Evolutionary conservation across 2,888 invertebrate species (phyloP).

Genomic region (Margaritifera margaritifera): DNA sequence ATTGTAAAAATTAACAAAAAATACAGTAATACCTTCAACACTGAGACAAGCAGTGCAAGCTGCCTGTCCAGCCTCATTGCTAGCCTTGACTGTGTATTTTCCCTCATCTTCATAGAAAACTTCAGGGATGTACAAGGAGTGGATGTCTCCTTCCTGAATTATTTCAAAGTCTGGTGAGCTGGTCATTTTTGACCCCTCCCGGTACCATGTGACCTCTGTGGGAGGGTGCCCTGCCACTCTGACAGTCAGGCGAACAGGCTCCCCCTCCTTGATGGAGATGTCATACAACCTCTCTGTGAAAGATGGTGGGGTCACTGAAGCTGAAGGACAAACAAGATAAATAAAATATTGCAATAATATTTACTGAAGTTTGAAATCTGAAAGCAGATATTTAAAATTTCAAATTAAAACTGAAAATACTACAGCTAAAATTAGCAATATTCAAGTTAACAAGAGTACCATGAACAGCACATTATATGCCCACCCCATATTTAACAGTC

Average conservation of each 20-base stretch:
- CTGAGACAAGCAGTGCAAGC: constrained; percentile 86
- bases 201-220: constrained; percentile 71
- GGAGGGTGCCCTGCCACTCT: constrained; percentile 67
- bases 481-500: too few relatives aligned
- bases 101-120: constrained; percentile 74
- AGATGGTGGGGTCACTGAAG: constrained; percentile 85
- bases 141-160: constrained; percentile 79
- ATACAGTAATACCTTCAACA: constrained; percentile 73
- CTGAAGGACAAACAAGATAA: constrained; percentile 72
- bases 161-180: constrained; percentile 71
- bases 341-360: too few relatives aligned
- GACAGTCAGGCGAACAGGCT: constrained; percentile 67
- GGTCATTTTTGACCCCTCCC: constrained; percentile 72
- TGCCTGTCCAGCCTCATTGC: constrained; percentile 70
- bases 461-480: too few relatives aligned
- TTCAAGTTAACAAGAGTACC: too few relatives aligned
- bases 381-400: too few relatives aligned
- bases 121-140: constrained; percentile 81
- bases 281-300: constrained; percentile 88
- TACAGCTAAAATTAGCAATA: too few relatives aligned
- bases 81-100: constrained; percentile 69
- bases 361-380: too few relatives aligned
- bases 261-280: constrained; percentile 75
- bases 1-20: not conserved
- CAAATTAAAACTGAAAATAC: too few relatives aligned